phyloP scores from a whole-genome alignment of 2,797 vertebrate species.

The Psittacula derbiana region DNA sequence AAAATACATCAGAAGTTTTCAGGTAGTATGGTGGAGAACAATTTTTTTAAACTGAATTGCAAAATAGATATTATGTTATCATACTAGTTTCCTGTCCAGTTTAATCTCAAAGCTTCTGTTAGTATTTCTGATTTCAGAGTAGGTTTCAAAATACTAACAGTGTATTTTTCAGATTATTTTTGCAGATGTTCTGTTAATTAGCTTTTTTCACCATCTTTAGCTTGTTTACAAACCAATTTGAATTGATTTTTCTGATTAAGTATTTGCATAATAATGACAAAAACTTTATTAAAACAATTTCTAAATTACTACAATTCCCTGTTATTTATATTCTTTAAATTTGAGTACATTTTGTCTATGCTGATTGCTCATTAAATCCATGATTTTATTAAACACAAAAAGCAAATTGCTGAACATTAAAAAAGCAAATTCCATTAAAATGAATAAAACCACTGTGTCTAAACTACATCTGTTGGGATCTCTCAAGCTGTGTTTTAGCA shows the following conservation, averaged over 20 bases:
- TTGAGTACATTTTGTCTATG: background rate
- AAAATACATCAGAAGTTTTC: background rate
- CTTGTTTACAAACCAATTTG: background rate
- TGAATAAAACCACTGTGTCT: background rate
- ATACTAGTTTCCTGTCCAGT: background rate
- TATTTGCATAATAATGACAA: constrained; percentile 26
- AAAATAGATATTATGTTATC: background rate
- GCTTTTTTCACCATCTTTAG: background rate
- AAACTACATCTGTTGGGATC: background rate
- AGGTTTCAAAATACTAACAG: background rate
- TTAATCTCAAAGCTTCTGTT: background rate
- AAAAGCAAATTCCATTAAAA: background rate
- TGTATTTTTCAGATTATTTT: background rate
- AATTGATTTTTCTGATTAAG: background rate
- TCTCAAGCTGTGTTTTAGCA: background rate
- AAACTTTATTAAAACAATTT: constrained; percentile 14
- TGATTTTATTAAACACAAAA: background rate
- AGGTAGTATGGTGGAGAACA: background rate
- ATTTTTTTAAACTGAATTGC: rapidly evolving
- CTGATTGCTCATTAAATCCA: constrained; percentile 21
- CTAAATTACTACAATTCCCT: background rate
- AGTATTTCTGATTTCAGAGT: background rate
- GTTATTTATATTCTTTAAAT: constrained; percentile 9
- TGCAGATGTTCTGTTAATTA: background rate
- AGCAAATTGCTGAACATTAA: background rate